Evolutionary conservation across 2,888 invertebrate species (phyloP), one percentile per base, ranked within the genome.

Genomic region (Pristionchus arcanus): DNA sequence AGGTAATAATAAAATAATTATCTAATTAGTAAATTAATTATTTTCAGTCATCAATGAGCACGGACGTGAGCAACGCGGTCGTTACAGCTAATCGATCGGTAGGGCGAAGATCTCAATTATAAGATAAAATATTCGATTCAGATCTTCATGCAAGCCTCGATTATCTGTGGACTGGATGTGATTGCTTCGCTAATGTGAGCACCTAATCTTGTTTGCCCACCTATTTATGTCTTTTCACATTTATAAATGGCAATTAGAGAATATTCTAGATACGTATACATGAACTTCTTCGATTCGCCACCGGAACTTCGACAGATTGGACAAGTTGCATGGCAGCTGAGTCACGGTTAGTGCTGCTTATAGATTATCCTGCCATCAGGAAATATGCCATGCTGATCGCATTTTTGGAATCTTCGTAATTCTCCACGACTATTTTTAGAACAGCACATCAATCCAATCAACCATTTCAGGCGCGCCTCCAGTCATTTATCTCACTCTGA

Each of bases 271-370:
- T 86, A 86, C 53, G 86, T 86, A 66, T 86, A 63, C 86, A 86
- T 86, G 86, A 86, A 86, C 86, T 86, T 86, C 86, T 86, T 86
- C 42, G 53, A n/a, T 7, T 86, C 86, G 1, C 86, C 86, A 7
- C 66, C 63, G n/a, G 66, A 66, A 28, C 53, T 86, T 13, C 37
- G 42, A 4, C 49, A 37, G 63, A 59, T 86, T 42, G 86, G 86
- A 37, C 86, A 86, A 0, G 59, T 86, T 63, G 25, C 86, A 19
- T 86, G 86, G 86, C 86, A 86, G 31, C 86, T 86, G 34, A 63
- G 63, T 28, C 86, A 86, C 16, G 86, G 86, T 86, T 19, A 84
- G 49, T 49, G 42, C 42, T 3, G 42, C 42, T 49, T 49, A 49
- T 49, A n/a, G n/a, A n/a, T n/a, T n/a, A n/a, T n/a, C n/a, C n/a